phyloP scores from a whole-genome alignment of 2,113 vertebrate species.

The Macrotus californicus region DNA sequence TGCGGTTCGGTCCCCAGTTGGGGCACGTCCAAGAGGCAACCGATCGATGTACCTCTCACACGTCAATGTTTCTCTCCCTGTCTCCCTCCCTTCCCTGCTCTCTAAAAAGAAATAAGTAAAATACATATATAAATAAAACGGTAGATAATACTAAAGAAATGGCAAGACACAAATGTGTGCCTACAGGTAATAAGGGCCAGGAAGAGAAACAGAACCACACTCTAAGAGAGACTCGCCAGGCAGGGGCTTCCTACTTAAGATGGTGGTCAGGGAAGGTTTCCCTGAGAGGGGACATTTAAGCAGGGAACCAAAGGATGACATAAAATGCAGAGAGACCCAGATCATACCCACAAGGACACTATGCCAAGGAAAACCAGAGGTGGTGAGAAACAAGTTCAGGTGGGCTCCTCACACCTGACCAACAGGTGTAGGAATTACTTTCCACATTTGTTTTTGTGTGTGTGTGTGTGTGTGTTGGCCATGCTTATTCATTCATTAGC shows the following conservation, averaged over 20 bases:
- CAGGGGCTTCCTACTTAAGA: background rate
- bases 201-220: background rate
- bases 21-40: too few relatives aligned
- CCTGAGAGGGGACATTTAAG: background rate
- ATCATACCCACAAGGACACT: background rate
- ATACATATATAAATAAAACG: too few relatives aligned
- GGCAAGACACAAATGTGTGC: background rate
- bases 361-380: background rate
- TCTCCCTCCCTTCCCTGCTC: too few relatives aligned
- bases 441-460: too few relatives aligned
- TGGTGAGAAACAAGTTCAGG: background rate
- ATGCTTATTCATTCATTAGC: background rate
- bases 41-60: too few relatives aligned
- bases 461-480: too few relatives aligned
- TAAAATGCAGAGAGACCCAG: background rate
- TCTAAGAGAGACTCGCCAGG: background rate
- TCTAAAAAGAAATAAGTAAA: too few relatives aligned
- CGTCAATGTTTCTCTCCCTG: too few relatives aligned
- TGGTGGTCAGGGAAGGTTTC: background rate
- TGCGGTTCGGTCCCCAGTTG: too few relatives aligned
- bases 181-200: background rate
- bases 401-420: fast-evolving
- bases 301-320: background rate
- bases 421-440: too few relatives aligned
- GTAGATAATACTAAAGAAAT: background rate